These are phyloP conservation scores for Heliconius aoede DNA, from an alignment of 2,888 invertebrate species.

Conservation along the genomic window DNA sequence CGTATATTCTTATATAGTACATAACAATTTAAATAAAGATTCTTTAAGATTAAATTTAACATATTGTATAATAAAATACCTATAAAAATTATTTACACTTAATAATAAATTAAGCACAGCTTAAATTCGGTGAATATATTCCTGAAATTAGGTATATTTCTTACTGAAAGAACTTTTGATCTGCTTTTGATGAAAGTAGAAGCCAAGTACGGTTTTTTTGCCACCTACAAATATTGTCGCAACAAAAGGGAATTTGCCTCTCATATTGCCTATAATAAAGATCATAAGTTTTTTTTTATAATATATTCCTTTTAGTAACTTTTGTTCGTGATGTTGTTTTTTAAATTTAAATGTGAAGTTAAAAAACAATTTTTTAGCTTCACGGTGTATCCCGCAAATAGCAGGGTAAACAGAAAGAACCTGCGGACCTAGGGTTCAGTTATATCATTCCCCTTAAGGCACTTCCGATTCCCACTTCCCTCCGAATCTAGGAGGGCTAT, in stretches of 20 bases:
- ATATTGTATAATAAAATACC: not conserved
- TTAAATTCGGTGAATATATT: not conserved
- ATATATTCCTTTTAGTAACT: not conserved
- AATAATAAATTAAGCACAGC: not conserved
- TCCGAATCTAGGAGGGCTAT: too few species aligned
- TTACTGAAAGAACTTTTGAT: not conserved
- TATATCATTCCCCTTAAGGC: too few species aligned
- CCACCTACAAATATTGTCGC: not conserved
- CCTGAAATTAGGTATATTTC: not conserved
- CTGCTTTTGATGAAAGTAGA: constrained; percentile 5
- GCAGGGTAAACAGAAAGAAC: too few species aligned
- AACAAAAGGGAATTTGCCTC: not conserved
- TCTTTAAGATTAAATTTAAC: not conserved
- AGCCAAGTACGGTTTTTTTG: not conserved
- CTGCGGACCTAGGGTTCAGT: too few species aligned
- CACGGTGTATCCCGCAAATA: too few species aligned
- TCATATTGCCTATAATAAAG: not conserved
- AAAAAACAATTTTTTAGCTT: too few species aligned
- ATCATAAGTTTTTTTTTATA: not conserved
- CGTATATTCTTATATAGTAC: not conserved
- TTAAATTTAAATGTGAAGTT: not conserved
- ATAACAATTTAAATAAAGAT: not conserved
- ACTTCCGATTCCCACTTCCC: too few species aligned
- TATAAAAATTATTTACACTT: not conserved
- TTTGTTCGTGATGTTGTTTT: not conserved